Conservation (phyloP, 1,140 invertebrate genomes). For the Polypedilum pembai region DNA sequence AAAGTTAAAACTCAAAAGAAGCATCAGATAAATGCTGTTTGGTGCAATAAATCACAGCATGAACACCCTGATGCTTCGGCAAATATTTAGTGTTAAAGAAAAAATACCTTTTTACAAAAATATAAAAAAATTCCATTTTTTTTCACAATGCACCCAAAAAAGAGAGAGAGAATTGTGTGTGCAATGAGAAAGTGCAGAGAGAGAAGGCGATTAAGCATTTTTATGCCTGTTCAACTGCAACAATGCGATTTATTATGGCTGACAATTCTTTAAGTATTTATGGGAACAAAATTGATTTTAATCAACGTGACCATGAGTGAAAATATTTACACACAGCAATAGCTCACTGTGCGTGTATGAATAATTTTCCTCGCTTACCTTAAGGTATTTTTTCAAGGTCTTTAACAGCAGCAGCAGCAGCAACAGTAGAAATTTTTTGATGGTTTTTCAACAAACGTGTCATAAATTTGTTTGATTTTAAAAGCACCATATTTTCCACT, state of each 20-base stretch:
- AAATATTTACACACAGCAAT: conserved; percentile 20
- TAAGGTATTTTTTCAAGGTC: no score
- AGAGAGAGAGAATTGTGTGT: not conserved
- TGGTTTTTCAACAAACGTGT: no score
- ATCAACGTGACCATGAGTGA: conserved; percentile 8
- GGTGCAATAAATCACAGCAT: conserved; percentile 27
- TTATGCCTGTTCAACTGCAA: conserved; percentile 27
- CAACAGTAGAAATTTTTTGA: no score
- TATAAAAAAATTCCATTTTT: not conserved
- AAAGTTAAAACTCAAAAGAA: not conserved
- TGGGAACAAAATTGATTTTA: conserved; percentile 22
- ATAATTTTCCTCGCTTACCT: no score
- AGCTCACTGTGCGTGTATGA: no score
- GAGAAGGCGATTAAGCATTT: conserved; percentile 3
- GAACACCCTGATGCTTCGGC: conserved; percentile 24
- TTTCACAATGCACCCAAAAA: conserved; percentile 11
- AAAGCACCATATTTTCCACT: no score
- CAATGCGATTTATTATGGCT: conserved; percentile 28
- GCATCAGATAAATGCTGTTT: conserved; percentile 24
- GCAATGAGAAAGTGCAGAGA: conserved; percentile 1
- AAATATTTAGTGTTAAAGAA: conserved; percentile 29
- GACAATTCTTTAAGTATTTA: conserved; percentile 22
- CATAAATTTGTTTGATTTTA: no score
- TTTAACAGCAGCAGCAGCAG: no score
- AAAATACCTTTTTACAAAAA: conserved; percentile 21